Evolutionary conservation across 2,113 vertebrate species (phyloP).

Genomic region (Ophthalmolycus amberensis): DNA sequence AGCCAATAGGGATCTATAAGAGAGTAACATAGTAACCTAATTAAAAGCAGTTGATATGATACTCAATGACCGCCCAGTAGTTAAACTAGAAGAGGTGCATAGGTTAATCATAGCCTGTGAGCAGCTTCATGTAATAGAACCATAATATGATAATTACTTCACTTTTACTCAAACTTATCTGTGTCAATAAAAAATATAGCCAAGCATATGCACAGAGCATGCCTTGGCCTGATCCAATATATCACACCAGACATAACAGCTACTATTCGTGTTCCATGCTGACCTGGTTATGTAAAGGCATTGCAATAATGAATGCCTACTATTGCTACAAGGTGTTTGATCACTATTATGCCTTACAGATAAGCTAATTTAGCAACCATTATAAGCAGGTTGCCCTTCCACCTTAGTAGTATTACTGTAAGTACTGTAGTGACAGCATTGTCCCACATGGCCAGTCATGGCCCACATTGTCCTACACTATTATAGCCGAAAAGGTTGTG

Average conservation of each 20-base stretch:
- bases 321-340: slow-evolving; percentile 65
- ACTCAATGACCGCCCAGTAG: slow-evolving; percentile 75
- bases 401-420: slow-evolving; percentile 63
- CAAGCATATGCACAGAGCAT: slow-evolving; percentile 19
- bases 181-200: slow-evolving; percentile 80
- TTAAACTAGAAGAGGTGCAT: slow-evolving; percentile 78
- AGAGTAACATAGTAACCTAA: slow-evolving; percentile 82
- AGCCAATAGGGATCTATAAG: slow-evolving; percentile 67
- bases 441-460: slow-evolving; percentile 45
- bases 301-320: slow-evolving; percentile 49
- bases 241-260: slow-evolving; percentile 55
- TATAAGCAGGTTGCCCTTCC: slow-evolving; percentile 64
- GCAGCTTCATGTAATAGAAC: slow-evolving; percentile 78
- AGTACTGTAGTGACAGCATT: slow-evolving; percentile 60
- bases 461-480: slow-evolving; percentile 11
- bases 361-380: slow-evolving; percentile 70
- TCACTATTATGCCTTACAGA: slow-evolving; percentile 65
- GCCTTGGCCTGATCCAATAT: slow-evolving; percentile 46
- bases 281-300: slow-evolving; percentile 41
- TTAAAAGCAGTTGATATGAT: slow-evolving; percentile 80
- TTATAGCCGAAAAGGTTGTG: slow-evolving; percentile 54
- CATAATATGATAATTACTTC: slow-evolving; percentile 79
- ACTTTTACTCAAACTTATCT: slow-evolving; percentile 80
- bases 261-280: slow-evolving; percentile 32
- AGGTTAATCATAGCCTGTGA: slow-evolving; percentile 87